A percentile compares a stretch with the other conserved stretches of the same genome.
Conservation (phyloP, 2,888 invertebrate genomes). For the Lepeophtheirus nordmannii region DNA sequence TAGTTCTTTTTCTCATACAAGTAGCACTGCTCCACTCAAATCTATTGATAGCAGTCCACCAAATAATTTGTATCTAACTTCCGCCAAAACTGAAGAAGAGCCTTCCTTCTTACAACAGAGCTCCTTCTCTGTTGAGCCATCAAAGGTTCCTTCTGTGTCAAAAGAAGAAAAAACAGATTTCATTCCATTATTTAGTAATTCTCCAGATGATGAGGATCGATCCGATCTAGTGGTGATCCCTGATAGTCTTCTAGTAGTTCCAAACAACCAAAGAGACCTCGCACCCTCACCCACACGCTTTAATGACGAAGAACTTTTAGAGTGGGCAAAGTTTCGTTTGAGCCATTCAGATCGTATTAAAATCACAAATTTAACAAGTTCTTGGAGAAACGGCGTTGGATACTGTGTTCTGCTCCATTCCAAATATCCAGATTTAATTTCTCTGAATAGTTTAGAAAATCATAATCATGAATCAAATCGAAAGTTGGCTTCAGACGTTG, state of each 20-base stretch:
- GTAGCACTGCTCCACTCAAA: not conserved
- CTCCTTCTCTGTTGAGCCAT: too few relatives aligned
- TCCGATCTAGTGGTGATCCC: not conserved
- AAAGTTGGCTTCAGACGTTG: conserved; percentile 14
- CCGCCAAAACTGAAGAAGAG: not conserved
- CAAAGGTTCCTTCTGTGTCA: not conserved
- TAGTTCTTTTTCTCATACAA: not conserved
- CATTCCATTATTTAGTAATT: not conserved
- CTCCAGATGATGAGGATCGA: not conserved
- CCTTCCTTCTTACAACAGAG: too few relatives aligned
- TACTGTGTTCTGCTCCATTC: not conserved
- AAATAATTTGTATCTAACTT: not conserved
- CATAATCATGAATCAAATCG: conserved; percentile 1
- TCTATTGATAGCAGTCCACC: not conserved
- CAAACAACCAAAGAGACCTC: not conserved
- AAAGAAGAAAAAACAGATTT: not conserved
- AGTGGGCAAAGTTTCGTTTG: conserved; percentile 5
- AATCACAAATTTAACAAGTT: conserved; percentile 9
- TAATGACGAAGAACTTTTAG: conserved; percentile 6
- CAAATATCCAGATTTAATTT: not conserved
- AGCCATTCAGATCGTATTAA: not conserved
- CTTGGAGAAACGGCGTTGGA: conserved; percentile 17
- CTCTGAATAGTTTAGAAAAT: not conserved
- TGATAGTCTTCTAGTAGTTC: not conserved
- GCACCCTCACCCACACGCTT: not conserved